phyloP scores from a whole-genome alignment of 2,113 vertebrate genomes.

The Ariopsis seemanni region DNA sequence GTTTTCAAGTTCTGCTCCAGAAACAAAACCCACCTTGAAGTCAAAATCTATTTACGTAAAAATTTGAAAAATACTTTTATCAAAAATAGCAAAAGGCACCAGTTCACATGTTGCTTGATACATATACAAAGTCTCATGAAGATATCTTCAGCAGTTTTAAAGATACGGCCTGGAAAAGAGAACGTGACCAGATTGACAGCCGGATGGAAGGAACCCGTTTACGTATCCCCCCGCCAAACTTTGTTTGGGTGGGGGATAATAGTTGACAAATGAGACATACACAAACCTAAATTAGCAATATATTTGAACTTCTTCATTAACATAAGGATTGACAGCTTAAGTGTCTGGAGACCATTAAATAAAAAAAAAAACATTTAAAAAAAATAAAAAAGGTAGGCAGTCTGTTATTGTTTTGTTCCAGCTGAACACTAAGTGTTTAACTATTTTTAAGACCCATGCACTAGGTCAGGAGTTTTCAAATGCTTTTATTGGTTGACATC shows the following conservation, averaged over 20 bases:
- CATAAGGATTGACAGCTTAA: background rate
- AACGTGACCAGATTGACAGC: too few relatives aligned
- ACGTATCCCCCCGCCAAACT: too few relatives aligned
- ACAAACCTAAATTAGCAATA: background rate
- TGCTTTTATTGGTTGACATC: background rate
- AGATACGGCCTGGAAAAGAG: too few relatives aligned
- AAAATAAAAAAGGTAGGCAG: background rate
- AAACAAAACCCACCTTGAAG: too few relatives aligned
- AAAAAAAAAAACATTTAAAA: background rate
- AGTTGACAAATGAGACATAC: background rate
- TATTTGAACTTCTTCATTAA: background rate
- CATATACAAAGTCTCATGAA: too few relatives aligned
- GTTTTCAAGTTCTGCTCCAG: too few relatives aligned
- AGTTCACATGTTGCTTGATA: too few relatives aligned
- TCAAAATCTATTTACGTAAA: too few relatives aligned
- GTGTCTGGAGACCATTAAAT: background rate
- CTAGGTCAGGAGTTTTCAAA: background rate
- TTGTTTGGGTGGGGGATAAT: background rate
- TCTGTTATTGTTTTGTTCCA: background rate
- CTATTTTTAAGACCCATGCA: background rate
- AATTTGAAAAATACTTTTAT: too few relatives aligned
- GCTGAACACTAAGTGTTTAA: background rate
- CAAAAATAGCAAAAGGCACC: too few relatives aligned
- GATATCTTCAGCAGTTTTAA: too few relatives aligned
- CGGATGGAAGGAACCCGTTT: too few relatives aligned